These are phyloP conservation scores for Amyelois transitella DNA, from an alignment of 1,140 invertebrate species.

Conservation along the genomic window DNA sequence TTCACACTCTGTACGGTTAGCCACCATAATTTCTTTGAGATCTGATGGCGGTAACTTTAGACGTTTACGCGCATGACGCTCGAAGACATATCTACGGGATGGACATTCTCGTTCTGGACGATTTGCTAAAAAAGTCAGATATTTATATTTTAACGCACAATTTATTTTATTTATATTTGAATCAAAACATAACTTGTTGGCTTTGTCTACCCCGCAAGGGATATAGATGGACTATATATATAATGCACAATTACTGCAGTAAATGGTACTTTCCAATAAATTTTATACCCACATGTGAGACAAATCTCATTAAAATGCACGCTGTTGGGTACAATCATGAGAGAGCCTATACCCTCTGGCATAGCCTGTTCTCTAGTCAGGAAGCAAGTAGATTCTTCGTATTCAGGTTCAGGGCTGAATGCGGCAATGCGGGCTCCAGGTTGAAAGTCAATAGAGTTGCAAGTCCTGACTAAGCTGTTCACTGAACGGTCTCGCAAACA, in stretches of 20 bases:
- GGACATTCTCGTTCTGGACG: constrained; percentile 90
- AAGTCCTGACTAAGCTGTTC: constrained; percentile 86
- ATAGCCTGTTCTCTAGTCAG: constrained; percentile 86
- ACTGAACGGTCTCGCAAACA: constrained; percentile 88
- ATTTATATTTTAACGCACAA: too few species aligned
- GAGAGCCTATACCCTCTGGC: constrained; percentile 89
- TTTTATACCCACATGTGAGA: constrained; percentile 87
- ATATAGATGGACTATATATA: not conserved
- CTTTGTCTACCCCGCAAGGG: not conserved
- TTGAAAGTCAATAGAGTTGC: constrained; percentile 92
- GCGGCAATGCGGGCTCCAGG: constrained; percentile 88
- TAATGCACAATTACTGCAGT: not conserved
- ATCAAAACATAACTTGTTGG: too few species aligned
- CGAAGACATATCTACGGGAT: constrained; percentile 89
- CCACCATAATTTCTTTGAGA: constrained; percentile 85
- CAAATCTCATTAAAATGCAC: constrained; percentile 94
- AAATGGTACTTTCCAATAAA: not conserved
- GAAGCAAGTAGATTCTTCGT: constrained; percentile 93
- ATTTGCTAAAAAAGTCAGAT: constrained; percentile 80
- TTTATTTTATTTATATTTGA: too few species aligned
- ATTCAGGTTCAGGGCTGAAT: constrained; percentile 87
- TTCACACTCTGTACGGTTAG: constrained; percentile 91
- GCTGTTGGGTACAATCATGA: constrained; percentile 89
- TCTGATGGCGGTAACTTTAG: constrained; percentile 85
- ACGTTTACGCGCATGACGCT: constrained; percentile 88